Conservation (phyloP, 2,113 vertebrate species). For the Psophia crepitans region DNA sequence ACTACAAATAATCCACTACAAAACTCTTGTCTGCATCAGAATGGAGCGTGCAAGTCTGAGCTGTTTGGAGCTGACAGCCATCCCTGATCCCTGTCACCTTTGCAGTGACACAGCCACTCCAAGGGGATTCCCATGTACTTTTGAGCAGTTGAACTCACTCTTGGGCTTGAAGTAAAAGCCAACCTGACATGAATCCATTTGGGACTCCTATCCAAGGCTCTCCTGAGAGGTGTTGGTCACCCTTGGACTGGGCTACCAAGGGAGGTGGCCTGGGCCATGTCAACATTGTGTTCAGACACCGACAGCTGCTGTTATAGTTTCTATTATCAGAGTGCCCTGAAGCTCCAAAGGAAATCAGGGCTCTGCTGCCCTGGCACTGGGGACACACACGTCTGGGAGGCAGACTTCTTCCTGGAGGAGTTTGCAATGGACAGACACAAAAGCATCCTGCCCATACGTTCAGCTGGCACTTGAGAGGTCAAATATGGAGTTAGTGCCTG, state of each 20-base stretch:
- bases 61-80: not conserved
- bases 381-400: accelerated
- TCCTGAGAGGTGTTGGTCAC: not conserved
- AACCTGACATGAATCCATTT: not conserved
- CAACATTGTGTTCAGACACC: not conserved
- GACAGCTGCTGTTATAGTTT: not conserved
- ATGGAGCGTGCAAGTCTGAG: not conserved
- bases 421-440: not conserved
- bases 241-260: not conserved
- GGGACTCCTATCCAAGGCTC: not conserved
- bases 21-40: not conserved
- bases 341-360: not conserved
- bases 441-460: not conserved
- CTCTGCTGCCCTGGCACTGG: not conserved
- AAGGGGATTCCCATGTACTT: not conserved
- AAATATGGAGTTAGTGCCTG: not conserved
- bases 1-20: not conserved
- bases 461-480: not conserved
- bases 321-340: not conserved
- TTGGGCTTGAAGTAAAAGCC: not conserved
- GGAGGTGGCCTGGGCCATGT: not conserved
- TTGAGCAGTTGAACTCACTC: not conserved
- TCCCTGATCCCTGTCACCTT: not conserved
- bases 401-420: not conserved
- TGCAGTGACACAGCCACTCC: not conserved